Base-by-base conservation (phyloP, 2,113 vertebrate genomes). In the Calidris pygmaea region DNA sequence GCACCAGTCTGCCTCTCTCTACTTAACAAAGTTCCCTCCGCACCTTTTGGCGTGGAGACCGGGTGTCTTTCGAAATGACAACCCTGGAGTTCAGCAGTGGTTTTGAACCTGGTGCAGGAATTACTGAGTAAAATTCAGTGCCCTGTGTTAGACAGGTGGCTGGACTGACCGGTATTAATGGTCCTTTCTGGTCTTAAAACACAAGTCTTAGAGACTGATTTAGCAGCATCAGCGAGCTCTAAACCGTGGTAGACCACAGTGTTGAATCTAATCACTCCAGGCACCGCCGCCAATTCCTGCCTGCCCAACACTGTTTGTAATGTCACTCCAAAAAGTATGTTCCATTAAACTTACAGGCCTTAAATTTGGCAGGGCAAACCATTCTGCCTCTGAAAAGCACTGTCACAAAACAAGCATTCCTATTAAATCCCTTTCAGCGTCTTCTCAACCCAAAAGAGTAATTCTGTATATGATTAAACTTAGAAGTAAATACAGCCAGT, bases 401-500 rank as follows among this genome's bases (percentile, higher is more conserved):
- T 76, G 84, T 75, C 83, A 93, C 84, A 89, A 95, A 96, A 91
- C 91, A 96, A 95, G 87, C 92, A 95, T 96, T 96, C 91, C 94
- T 79, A 91, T 85, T 95, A 96, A 97, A 95, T 91, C 96, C 74
- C 86, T 87, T 92, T 89, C 86, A 95, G 77, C 1, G 0, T 95
- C 93, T 96, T 97, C 81, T 90, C 95, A 91, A 56, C 87, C 84
- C 91, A 68, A 91, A 96, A 94, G n/a, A 92, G 67, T 93, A 95
- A 95, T 95, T 96, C 89, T 95, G 91, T 91, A 79, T 91, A 95
- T 82, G 90, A 97, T 95, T 94, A 95, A 97, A 96, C 85, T 92
- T 95, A 91, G 74, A 85, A 85, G 92, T 73, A 97, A 97, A 96
- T 87, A 95, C 84, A 94, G 96, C 94, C 94, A 96, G 87, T 96